A percentile compares a stretch with the other conserved stretches of the same genome.
phyloP scores from a whole-genome alignment of 2,888 invertebrate species.

The Dione vanillae region DNA sequence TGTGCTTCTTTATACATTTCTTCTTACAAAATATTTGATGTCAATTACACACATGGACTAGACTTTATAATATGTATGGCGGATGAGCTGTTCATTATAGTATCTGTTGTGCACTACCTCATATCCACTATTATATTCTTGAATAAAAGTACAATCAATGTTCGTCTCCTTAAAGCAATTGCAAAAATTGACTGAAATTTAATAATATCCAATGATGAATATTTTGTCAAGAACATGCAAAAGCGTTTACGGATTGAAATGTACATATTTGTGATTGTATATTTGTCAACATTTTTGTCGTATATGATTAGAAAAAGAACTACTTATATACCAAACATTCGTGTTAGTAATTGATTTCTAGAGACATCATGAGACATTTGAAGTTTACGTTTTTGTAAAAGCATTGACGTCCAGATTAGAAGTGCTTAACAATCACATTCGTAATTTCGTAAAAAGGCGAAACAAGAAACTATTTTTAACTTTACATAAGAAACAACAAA shows the following conservation, averaged over 20 bases:
- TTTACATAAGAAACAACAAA: neutral
- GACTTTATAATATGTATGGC: neutral
- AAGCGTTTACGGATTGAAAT: neutral
- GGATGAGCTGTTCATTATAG: neutral
- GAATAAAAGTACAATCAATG: neutral
- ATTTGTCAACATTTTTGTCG: neutral
- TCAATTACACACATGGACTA: neutral
- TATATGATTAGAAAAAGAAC: neutral
- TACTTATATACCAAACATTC: slow-evolving; percentile 8
- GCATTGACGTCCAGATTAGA: neutral
- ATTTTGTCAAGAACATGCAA: neutral
- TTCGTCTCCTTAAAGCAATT: neutral
- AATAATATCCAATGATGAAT: neutral
- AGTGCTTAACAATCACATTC: neutral
- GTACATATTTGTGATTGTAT: neutral
- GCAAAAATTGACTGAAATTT: slow-evolving; percentile 3
- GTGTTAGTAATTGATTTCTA: neutral
- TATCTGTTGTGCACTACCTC: neutral
- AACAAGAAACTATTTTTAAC: neutral
- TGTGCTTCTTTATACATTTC: neutral
- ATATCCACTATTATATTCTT: neutral
- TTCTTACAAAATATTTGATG: neutral
- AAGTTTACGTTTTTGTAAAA: slow-evolving; percentile 3
- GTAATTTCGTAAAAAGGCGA: neutral
- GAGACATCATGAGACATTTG: neutral